Base-by-base conservation (phyloP, 2,797 vertebrate species). In the Pempheris klunzingeri region DNA sequence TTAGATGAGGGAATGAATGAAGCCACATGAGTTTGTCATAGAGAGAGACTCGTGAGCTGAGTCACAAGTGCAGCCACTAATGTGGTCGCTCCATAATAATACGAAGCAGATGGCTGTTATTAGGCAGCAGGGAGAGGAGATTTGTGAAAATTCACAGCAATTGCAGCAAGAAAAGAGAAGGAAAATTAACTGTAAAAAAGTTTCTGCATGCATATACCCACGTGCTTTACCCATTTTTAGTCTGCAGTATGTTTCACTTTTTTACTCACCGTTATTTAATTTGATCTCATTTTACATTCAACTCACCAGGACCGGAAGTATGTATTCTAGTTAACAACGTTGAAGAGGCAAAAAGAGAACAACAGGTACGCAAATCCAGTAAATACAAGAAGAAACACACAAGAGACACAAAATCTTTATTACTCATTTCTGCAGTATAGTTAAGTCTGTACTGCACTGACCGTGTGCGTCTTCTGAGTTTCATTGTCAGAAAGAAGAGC, bases 1-100 rank as follows among this genome's bases (percentile, higher is more conserved):
- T 57, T 39, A 67, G 44, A 53, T 4, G 2, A 67, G 76, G 70
- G 66, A 74, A 81, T 87, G 34, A 84, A 79, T 76, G 68, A 61
- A 36, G 63, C 55, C 41, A 34, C 53, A 72, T 63, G 30, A 26
- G 13, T 62, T 54, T 66, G 47, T 30, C 3, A 6, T 2, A 2
- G 22, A 62, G 58, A 34, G 49, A 66, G 39, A 50, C 74, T 55
- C 0, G 12, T 52, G 65, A 41, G 47, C 57, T 77, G 70, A 81
- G 66, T 73, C 59, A 71, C 62, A 49, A 74, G 18, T 53, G 34
- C 49, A 54, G 41, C 20, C 9, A 2, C 55, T 61, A 47, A 65
- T 84, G 79, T 71, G n/a, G 28, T n/a, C 61, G 61, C 68, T 74
- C 62, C 32, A 53, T 24, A 32, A 78, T 79, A 63, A 79, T 43